Evolutionary conservation across 2,113 vertebrate species (phyloP), one percentile per base, ranked within the genome.

Genomic region (Platichthys stellatus): DNA sequence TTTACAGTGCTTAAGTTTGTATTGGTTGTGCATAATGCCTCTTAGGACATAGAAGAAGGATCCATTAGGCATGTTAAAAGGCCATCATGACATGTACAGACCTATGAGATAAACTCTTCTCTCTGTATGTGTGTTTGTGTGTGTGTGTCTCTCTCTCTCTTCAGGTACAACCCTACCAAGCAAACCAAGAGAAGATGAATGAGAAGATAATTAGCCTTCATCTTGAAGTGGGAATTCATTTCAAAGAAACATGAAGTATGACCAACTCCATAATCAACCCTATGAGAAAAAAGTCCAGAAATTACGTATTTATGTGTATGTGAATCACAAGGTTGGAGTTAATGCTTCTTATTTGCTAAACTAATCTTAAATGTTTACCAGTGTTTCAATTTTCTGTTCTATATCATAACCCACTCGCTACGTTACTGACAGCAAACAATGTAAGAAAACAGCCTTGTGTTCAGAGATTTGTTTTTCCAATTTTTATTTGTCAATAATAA

Each of bases 111-210:
- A 8, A 70, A 56, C 66, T 73, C 17, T n/a, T 31, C 31, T 7
- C 31, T 31, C 28, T 31, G 28, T 31, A 5, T 31, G 28, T 31
- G 5, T 31, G n/a, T n/a, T n/a, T 69, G 43, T 72, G 31, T 74
- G 17, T 49, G 28, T 74, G 20, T 79, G 57, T n/a, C n/a, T n/a
- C n/a, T n/a, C n/a, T 80, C 79, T 28, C 4, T 31, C 35, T 85
- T 45, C 69, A 96, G 95, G 89, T 96, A 95, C 87, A 94, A 95
- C 85, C 95, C 95, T 38, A 93, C 89, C 69, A 95, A 90, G 88
- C 67, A 86, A 6, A 63, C 71, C 60, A 95, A 69, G 89, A 94
- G 88, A 86, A 86, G 90, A 93, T 93, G 88, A 93, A 76, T 63
- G 89, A 94, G 88, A 87, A 86, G 90, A 93, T 92, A 88, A 93